Percentiles rank a stretch among this genome's conserved stretches.
Conservation (phyloP, 2,113 vertebrate species). For the Tragelaphus buxtoni region DNA sequence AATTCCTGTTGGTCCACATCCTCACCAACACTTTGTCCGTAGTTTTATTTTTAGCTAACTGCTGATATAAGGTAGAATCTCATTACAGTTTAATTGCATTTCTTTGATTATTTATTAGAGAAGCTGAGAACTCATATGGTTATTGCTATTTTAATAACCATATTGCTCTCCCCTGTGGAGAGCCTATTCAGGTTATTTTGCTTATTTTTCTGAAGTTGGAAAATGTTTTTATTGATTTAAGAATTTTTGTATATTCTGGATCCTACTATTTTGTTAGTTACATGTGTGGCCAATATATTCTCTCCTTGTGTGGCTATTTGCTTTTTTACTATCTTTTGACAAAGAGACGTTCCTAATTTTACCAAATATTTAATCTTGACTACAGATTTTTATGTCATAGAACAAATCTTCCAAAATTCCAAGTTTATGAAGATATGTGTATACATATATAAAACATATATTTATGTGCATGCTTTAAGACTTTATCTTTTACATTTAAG, state of each 20-base stretch:
- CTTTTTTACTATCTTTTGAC: neutral
- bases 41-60: neutral
- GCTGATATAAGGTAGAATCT: neutral
- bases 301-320: neutral
- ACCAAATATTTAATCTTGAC: neutral
- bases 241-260: neutral
- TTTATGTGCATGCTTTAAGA: neutral
- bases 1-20: neutral
- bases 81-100: neutral
- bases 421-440: neutral
- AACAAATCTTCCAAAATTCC: neutral
- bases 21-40: neutral
- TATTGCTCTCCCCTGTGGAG: neutral
- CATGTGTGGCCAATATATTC: neutral
- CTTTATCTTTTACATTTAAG: neutral
- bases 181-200: neutral
- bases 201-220: neutral
- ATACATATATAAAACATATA: neutral
- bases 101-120: neutral
- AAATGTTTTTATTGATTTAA: slow-evolving; percentile 1
- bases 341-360: neutral
- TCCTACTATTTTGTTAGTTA: neutral
- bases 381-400: neutral
- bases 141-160: neutral
- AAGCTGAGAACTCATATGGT: neutral